Conservation (phyloP, 2,797 vertebrate genomes). For the Molossus molossus region DNA sequence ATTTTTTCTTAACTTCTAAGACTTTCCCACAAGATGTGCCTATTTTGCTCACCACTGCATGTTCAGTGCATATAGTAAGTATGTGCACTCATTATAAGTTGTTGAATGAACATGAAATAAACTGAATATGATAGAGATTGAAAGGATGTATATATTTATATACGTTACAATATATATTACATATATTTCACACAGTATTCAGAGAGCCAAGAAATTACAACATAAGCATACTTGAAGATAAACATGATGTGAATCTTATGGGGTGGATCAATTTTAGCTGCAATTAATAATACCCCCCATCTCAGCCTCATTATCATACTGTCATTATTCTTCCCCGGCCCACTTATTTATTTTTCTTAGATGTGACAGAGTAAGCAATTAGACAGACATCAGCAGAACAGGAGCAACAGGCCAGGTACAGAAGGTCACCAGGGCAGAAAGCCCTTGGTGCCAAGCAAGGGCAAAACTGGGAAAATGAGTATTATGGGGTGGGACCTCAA, state of each 20-base stretch:
- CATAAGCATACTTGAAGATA: background rate
- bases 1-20: background rate
- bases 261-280: background rate
- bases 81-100: background rate
- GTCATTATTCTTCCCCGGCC: background rate
- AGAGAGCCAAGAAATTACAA: background rate
- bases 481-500: too few relatives aligned
- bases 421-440: too few relatives aligned
- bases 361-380: too few relatives aligned
- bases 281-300: background rate
- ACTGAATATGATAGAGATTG: background rate
- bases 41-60: background rate
- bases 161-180: background rate
- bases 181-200: background rate
- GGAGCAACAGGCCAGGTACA: too few relatives aligned
- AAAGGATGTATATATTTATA: background rate
- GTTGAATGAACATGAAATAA: background rate
- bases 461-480: too few relatives aligned
- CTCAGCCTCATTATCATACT: background rate
- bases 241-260: background rate
- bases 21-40: background rate
- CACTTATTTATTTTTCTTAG: background rate
- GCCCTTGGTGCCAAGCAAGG: too few relatives aligned
- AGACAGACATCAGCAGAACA: too few relatives aligned
- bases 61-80: background rate